Evolutionary conservation across 2,888 invertebrate species (phyloP).

Genomic region (Pyrgus malvae): DNA sequence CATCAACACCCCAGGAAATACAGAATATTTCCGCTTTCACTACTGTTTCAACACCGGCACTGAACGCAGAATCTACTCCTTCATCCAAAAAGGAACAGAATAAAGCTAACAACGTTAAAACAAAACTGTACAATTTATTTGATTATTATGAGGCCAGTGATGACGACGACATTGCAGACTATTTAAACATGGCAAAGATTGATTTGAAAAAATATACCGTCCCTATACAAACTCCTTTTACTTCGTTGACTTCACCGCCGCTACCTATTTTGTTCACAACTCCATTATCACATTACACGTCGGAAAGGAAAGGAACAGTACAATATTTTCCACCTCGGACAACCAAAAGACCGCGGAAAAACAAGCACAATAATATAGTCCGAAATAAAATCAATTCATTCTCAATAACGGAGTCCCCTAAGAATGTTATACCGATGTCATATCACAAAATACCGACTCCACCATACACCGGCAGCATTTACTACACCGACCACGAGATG

Average conservation of each 20-base stretch:
- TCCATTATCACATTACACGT: conserved; percentile 36
- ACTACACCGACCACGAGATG: conserved; percentile 4
- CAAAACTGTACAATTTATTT: conserved; percentile 47
- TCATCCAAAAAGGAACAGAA: background rate
- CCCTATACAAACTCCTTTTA: conserved; percentile 28
- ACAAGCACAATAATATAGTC: conserved; percentile 47
- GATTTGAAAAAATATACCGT: conserved; percentile 60
- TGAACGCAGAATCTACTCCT: conserved; percentile 8
- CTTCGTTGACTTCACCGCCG: conserved; percentile 32
- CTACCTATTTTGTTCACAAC: conserved; percentile 37
- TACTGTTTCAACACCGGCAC: conserved; percentile 21
- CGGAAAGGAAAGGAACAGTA: conserved; percentile 60
- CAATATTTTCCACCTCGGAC: conserved; percentile 68
- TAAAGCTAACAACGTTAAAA: conserved; percentile 37
- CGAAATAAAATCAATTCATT: conserved; percentile 51
- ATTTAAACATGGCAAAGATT: conserved; percentile 56
- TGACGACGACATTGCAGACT: conserved; percentile 64
- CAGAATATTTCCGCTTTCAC: conserved; percentile 7
- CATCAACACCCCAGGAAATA: background rate
- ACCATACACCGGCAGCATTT: conserved; percentile 7
- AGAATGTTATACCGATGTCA: conserved; percentile 32
- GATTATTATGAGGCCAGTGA: conserved; percentile 61
- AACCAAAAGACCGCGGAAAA: conserved; percentile 44
- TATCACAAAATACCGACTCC: conserved; percentile 33
- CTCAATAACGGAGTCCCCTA: conserved; percentile 38